Evolutionary conservation across 2,797 vertebrate species (phyloP).

Genomic region (Hybognathus amarus): DNA sequence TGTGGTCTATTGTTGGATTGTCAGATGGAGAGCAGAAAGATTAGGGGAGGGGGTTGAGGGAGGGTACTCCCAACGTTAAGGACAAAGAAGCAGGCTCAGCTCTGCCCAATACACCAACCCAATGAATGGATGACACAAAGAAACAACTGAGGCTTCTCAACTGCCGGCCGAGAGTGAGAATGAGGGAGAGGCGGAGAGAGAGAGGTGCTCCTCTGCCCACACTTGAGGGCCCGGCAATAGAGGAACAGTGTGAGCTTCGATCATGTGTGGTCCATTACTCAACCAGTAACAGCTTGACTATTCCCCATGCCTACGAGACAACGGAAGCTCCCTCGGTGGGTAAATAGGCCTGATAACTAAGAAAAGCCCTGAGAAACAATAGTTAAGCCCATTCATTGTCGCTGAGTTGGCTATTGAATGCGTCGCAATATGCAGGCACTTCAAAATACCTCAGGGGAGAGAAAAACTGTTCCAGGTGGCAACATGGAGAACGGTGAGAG

Average conservation of each 20-base stretch:
- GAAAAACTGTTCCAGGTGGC: slow-evolving; percentile 70
- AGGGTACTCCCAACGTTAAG: slow-evolving; percentile 65
- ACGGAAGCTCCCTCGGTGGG: slow-evolving; percentile 69
- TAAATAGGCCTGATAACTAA: slow-evolving; percentile 62
- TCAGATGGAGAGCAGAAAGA: slow-evolving; percentile 71
- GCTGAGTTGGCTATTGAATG: slow-evolving; percentile 58
- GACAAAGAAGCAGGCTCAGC: slow-evolving; percentile 56
- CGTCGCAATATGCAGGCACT: slow-evolving; percentile 63
- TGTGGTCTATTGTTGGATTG: slow-evolving; percentile 70
- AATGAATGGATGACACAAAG: slow-evolving; percentile 74
- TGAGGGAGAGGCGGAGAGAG: slow-evolving; percentile 30
- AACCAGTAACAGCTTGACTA: slow-evolving; percentile 65
- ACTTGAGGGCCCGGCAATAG: slow-evolving; percentile 61
- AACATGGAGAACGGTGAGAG: slow-evolving; percentile 2
- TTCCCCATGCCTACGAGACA: slow-evolving; percentile 70
- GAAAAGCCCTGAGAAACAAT: slow-evolving; percentile 62
- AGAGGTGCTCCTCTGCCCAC: slow-evolving; percentile 62
- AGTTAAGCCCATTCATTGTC: slow-evolving; percentile 55
- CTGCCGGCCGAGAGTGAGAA: slow-evolving; percentile 46
- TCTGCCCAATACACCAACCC: slow-evolving; percentile 52
- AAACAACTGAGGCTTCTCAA: slow-evolving; percentile 65
- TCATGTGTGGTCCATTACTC: slow-evolving; percentile 81
- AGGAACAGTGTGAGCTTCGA: slow-evolving; percentile 65
- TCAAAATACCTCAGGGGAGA: slow-evolving; percentile 58
- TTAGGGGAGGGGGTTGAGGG: slow-evolving; percentile 64